Evolutionary conservation across 2,113 vertebrate species (phyloP).

Genomic region (human (Homo sapiens)): GRCh38 chr18:21353501-21354000

Average conservation of each 20-base stretch:
- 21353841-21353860: too few relatives aligned
- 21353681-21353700: slow-evolving; percentile 13
- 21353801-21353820: too few relatives aligned
- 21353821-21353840: too few relatives aligned
- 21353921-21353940: too few relatives aligned
- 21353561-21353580: background rate
- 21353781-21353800: background rate
- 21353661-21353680: slow-evolving; percentile 1
- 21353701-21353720: background rate
- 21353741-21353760: background rate
- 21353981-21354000: too few relatives aligned
- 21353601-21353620: background rate
- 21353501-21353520: background rate
- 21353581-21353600: slow-evolving; percentile 5
- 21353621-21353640: background rate
- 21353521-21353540: background rate
- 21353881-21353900: too few relatives aligned
- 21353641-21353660: background rate
- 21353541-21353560: background rate
- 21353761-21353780: background rate
- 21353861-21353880: too few relatives aligned
- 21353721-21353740: slow-evolving; percentile 1
- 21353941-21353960: too few relatives aligned
- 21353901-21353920: too few relatives aligned
- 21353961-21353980: too few relatives aligned